These are phyloP conservation scores for Plutella xylostella DNA, from an alignment of 2,888 invertebrate species.

Conservation along the genomic window DNA sequence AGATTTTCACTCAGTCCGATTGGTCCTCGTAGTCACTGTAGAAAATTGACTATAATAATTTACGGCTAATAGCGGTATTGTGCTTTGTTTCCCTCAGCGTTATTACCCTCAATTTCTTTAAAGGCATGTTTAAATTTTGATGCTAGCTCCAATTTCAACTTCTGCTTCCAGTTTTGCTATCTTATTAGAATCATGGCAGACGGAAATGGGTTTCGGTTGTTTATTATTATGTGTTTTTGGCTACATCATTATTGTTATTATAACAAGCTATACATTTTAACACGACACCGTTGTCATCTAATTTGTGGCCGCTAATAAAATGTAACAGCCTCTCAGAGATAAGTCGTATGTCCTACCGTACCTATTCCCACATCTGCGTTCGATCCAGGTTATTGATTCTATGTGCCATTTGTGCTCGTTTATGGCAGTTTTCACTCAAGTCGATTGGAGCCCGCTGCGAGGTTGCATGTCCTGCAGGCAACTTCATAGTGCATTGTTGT, in stretches of 20 bases:
- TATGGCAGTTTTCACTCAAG: slow-evolving; percentile 64
- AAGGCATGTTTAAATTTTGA: slow-evolving; percentile 41
- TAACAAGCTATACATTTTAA: neutral
- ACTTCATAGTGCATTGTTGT: slow-evolving; percentile 46
- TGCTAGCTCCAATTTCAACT: slow-evolving; percentile 23
- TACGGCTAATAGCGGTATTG: slow-evolving; percentile 42
- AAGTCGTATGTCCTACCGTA: neutral
- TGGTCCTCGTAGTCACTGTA: slow-evolving; percentile 40
- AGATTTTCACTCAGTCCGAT: slow-evolving; percentile 52
- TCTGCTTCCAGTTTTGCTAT: slow-evolving; percentile 12
- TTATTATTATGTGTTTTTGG: neutral
- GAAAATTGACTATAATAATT: slow-evolving; percentile 54
- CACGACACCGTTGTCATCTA: too few relatives aligned
- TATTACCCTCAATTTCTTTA: slow-evolving; percentile 35
- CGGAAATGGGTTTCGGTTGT: neutral
- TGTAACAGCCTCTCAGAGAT: neutral
- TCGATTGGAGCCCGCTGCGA: slow-evolving; percentile 9
- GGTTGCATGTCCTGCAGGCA: slow-evolving; percentile 3
- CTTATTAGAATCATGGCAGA: slow-evolving; percentile 7
- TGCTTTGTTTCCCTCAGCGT: slow-evolving; percentile 25
- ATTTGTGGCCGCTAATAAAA: too few relatives aligned
- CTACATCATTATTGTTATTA: neutral
- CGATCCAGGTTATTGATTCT: slow-evolving; percentile 14
- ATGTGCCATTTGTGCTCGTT: slow-evolving; percentile 38
- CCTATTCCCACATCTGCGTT: slow-evolving; percentile 21